Conservation (phyloP, 1,140 invertebrate species). For the Drosophila jambulina region DNA sequence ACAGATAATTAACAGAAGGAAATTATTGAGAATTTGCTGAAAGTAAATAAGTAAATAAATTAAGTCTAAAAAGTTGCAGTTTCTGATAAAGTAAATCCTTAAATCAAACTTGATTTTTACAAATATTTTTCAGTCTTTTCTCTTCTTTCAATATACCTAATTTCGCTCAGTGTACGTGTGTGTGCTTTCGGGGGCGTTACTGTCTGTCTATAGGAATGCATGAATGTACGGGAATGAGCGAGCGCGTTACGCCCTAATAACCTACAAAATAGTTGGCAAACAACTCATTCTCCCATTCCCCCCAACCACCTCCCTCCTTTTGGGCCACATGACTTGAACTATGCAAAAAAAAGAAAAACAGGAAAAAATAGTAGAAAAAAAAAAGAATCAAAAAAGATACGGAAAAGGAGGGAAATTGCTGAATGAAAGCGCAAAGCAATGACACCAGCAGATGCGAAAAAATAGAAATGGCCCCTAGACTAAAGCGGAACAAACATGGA, state of each 20-base stretch:
- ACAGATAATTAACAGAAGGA: background rate
- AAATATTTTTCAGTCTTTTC: background rate
- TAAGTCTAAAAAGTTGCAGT: background rate
- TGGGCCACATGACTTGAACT: constrained; percentile 68
- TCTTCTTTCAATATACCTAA: background rate
- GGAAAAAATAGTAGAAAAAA: constrained; percentile 5
- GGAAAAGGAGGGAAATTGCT: constrained; percentile 47
- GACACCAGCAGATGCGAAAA: constrained; percentile 41
- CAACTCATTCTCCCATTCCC: constrained; percentile 50
- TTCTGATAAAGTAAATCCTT: background rate
- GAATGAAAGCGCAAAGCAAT: constrained; percentile 64
- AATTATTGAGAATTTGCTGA: background rate
- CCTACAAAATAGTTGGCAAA: constrained; percentile 83
- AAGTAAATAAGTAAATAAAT: background rate
- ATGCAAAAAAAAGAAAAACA: constrained; percentile 44
- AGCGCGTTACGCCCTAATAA: constrained; percentile 78
- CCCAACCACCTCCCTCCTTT: constrained; percentile 10
- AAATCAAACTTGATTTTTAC: too few species aligned
- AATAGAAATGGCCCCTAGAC: constrained; percentile 26
- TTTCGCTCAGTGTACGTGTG: constrained; percentile 23
- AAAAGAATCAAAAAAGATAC: constrained; percentile 43
- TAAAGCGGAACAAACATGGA: constrained; percentile 43
- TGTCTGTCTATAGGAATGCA: constrained; percentile 32
- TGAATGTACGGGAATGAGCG: constrained; percentile 48
- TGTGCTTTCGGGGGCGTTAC: constrained; percentile 36